These are phyloP conservation scores for Stigmatopora nigra DNA, from an alignment of 2,113 vertebrate species.

Conservation along the genomic window DNA sequence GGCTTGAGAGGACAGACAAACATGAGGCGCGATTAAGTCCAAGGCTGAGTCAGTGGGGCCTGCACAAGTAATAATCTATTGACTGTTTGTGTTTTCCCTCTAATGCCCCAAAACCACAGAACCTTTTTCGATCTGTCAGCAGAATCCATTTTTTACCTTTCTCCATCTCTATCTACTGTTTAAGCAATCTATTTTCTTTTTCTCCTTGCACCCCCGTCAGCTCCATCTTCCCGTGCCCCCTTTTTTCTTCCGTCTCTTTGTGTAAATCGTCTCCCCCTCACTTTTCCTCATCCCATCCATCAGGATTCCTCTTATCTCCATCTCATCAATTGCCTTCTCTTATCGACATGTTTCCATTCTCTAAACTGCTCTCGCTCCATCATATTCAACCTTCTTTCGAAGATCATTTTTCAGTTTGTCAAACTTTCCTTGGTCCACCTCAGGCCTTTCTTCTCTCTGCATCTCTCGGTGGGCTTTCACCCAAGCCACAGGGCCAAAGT, in stretches of 20 bases:
- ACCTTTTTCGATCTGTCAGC: slow-evolving; percentile 58
- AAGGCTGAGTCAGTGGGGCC: slow-evolving; percentile 50
- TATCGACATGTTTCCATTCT: slow-evolving; percentile 75
- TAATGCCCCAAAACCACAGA: slow-evolving; percentile 56
- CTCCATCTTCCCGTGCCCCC: slow-evolving; percentile 53
- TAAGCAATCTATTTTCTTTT: slow-evolving; percentile 49
- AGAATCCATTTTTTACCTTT: slow-evolving; percentile 56
- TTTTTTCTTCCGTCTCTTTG: slow-evolving; percentile 56
- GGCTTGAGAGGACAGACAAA: slow-evolving; percentile 66
- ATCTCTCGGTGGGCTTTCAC: slow-evolving; percentile 43
- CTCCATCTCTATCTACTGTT: slow-evolving; percentile 57
- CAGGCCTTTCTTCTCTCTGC: slow-evolving; percentile 29
- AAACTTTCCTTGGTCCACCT: slow-evolving; percentile 32
- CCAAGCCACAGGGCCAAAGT: slow-evolving; percentile 37
- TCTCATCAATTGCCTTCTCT: slow-evolving; percentile 61
- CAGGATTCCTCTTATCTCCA: slow-evolving; percentile 64
- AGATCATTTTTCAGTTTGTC: slow-evolving; percentile 60
- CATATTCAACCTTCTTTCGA: slow-evolving; percentile 58
- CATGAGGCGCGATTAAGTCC: slow-evolving; percentile 42
- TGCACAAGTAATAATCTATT: slow-evolving; percentile 61
- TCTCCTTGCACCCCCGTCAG: slow-evolving; percentile 41
- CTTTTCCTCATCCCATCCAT: slow-evolving; percentile 61
- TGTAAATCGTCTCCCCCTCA: slow-evolving; percentile 31
- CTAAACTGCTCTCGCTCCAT: slow-evolving; percentile 67
- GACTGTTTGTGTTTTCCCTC: slow-evolving; percentile 59